phyloP scores from a whole-genome alignment of 23 tunicate species.

The Trididemnum nubilum region DNA sequence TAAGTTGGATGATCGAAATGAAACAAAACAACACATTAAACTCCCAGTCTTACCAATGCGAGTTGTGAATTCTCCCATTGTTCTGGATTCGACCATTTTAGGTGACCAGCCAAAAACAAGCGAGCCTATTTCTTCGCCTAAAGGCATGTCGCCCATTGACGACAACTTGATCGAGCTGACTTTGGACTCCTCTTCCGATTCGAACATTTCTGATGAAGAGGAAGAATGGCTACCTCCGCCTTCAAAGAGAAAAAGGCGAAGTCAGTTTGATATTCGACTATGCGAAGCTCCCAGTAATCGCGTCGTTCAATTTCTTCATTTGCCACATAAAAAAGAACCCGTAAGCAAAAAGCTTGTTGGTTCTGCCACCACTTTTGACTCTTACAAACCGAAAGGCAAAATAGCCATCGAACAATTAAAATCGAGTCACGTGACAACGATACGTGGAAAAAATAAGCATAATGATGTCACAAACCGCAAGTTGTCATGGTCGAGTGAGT shows the following conservation, averaged over 20 bases:
- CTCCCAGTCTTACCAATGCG: background rate
- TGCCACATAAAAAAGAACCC: constrained; percentile 2
- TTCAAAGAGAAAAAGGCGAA: background rate
- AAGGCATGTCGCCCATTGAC: background rate
- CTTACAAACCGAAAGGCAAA: background rate
- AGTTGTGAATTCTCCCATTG: background rate
- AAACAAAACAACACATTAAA: too few relatives aligned
- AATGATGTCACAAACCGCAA: background rate
- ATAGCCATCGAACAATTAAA: background rate
- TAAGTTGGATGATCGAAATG: background rate
- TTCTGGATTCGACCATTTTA: background rate
- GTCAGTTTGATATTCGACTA: background rate
- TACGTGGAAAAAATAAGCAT: background rate
- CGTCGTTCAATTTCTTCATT: background rate
- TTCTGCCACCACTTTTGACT: background rate
- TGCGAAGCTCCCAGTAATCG: background rate
- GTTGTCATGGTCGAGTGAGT: background rate
- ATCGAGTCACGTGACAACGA: background rate
- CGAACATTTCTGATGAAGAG: background rate
- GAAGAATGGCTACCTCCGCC: constrained; percentile 26
- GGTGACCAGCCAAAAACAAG: background rate
- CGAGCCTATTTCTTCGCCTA: background rate
- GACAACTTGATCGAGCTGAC: background rate
- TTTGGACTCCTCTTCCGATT: background rate
- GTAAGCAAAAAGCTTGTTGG: constrained; percentile 2